phyloP scores from a whole-genome alignment of 2,888 invertebrate genomes.

The Sphaeridia pumilis region DNA sequence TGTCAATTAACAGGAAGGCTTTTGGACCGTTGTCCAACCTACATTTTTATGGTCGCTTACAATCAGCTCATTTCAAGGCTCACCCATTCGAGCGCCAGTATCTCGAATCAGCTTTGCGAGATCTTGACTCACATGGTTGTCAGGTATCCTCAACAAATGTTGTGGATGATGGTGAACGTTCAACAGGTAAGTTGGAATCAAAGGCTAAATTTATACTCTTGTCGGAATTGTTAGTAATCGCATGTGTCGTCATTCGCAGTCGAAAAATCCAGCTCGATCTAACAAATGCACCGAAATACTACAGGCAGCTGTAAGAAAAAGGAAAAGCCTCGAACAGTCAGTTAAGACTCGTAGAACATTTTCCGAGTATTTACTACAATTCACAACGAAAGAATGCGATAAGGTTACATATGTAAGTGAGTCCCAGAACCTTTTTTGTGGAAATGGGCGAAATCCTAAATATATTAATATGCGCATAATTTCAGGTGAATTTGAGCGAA shows the following conservation, averaged over 20 bases:
- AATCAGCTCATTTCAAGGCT: conserved; percentile 90
- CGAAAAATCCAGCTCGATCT: conserved; percentile 61
- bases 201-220: neutral
- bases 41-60: conserved; percentile 81
- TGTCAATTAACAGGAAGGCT: conserved; percentile 21
- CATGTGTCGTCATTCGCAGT: conserved; percentile 42
- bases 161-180: conserved; percentile 85
- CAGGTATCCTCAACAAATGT: conserved; percentile 80
- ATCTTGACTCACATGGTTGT: conserved; percentile 71
- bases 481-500: conserved; percentile 13
- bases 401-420: conserved; percentile 6
- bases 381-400: conserved; percentile 61
- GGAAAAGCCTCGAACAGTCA: conserved; percentile 52
- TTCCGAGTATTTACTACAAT: conserved; percentile 67
- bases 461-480: too few relatives aligned
- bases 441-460: too few relatives aligned
- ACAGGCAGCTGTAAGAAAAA: conserved; percentile 51
- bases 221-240: neutral
- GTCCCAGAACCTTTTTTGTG: neutral
- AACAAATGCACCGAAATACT: conserved; percentile 71
- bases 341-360: conserved; percentile 63
- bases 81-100: conserved; percentile 72
- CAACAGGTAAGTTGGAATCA: conserved; percentile 61
- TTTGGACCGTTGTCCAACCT: conserved; percentile 55
- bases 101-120: conserved; percentile 61